Evolutionary conservation across 1,140 invertebrate genomes (phyloP), one percentile per base, ranked within the genome.

Genomic region (Hycleus phaleratus): DNA sequence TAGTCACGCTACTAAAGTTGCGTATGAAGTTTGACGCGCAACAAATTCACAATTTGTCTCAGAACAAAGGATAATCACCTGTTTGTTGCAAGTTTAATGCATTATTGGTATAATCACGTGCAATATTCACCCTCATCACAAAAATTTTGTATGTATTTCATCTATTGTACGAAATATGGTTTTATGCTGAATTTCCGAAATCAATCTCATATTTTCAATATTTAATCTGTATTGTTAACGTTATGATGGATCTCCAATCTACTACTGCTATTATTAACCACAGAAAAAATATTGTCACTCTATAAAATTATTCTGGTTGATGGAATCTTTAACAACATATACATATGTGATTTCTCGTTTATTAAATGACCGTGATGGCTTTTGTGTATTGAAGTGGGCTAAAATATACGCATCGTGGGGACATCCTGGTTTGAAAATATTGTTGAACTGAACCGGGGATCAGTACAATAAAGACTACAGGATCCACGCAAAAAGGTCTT

Each of bases 21-120:
- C 62, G 59, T 61, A 59, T 49, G 62, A 64, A 61, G 56, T 58
- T 45, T 60, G 59, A 64, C 62, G 59, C 59, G 59, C 59, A 51
- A 61, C 59, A 64, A 61, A 64, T 64, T 61, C 50, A 47, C 58
- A 64, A 64, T 64, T 64, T 61, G 62, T 64, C 62, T 55, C 60
- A 61, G 62, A 64, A 64, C 62, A 64, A 64, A 64, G 56, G 56
- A 59, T 61, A 61, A 64, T 64, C 62, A 64, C 62, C 62, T 64
- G 62, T 64, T 64, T 64, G 62, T 18, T 61, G 62, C 59, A 63
- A 56, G 46, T 55, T 38, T 47, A 38, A 7, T 32, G 32, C 32
- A 32, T 32, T 32, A 32, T 32, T 32, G 32, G 32, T 32, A 32
- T 7, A 7, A 32, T 32, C 32, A 32, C 32, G 7, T 32, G 32